Base-by-base conservation (phyloP, 1,140 invertebrate genomes). In the Agrypnia vestita region DNA sequence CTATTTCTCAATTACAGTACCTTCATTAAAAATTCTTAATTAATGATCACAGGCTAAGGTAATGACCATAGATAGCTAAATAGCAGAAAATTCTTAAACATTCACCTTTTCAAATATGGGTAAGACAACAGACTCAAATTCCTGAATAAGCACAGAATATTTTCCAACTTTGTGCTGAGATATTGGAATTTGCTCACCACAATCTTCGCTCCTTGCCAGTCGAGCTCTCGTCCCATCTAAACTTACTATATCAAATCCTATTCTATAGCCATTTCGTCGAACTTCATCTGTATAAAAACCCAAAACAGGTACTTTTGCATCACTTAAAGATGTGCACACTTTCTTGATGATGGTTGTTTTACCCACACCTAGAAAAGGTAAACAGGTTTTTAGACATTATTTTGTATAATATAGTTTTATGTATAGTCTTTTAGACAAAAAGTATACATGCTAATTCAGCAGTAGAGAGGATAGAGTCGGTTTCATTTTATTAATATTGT, bases 271-370 rank as follows among this genome's bases (percentile, higher is more conserved):
- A 74, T 84, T 82, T 62, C 84, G 81, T 62, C 90, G 83, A 4
- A 90, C 83, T 85, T 92, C 91, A 86, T 91, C 90, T n/a, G 91
- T 91, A 78, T 89, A 90, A 84, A 92, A 92, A 4, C 90, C 91
- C 72, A 86, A 77, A 53, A 85, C 77, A 62, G 84, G 69, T 47
- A 88, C 56, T 56, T 82, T 81, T 17, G 83, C 80, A 71, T 85
- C 81, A 61, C 85, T 84, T 4, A 91, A 71, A n/a, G 80, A 46
- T 62, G 85, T 80, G 82, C 85, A 87, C 7, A 87, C 84, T 79
- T 88, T 89, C 77, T 87, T 85, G 9, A 91, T 83, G 11, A 91
- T 71, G 4, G 91, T 91, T 73, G 91, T 91, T 84, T 92, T 92
- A 9, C 91, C 91, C 74, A 90, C 84, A 51, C 91, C 91, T 91